Evolutionary conservation across 2,888 invertebrate genomes (phyloP), one percentile per base, ranked within the genome.

Genomic region (Incurvaria masculella): DNA sequence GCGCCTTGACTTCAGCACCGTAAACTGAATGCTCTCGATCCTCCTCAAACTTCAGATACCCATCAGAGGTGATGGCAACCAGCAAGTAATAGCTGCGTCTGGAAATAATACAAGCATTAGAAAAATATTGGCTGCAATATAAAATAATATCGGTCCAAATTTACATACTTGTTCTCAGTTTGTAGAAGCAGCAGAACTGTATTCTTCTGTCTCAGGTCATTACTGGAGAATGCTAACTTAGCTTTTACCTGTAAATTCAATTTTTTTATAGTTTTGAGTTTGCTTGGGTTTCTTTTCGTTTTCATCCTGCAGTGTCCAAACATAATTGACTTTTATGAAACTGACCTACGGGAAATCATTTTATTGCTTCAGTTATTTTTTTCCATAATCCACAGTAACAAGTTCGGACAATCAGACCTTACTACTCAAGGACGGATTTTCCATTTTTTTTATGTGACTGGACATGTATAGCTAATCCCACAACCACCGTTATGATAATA

Each of bases 141-240:
- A n/a, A n/a, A n/a, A n/a, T n/a, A n/a, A n/a, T n/a, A n/a, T n/a
- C n/a, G n/a, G n/a, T n/a, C n/a, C n/a, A n/a, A n/a, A n/a, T n/a
- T n/a, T 45, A 59, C 78, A 72, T 79, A 89, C 89, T 86, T 88
- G 59, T 89, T 89, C 60, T 89, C 90, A 1, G 92, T 91, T 71
- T 92, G 91, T 4, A 94, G 79, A 46, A 94, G 74, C 18, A 94
- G 64, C 49, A 94, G 79, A 1, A 90, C 88, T 2, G 89, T 89
- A 59, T 88, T 89, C 59, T 89, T 86, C 53, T 91, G 88, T 14
- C 90, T 79, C 26, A 88, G 73, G 66, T 91, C 88, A 59, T 86
- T 86, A 52, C 89, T 91, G 1, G 94, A 94, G 66, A 94, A 94
- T 1, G 94, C 94, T 51, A 94, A 65, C 68, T 92, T 90, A 21